Evolutionary conservation across 2,797 vertebrate species (phyloP).

Genomic region (Parambassis ranga): DNA sequence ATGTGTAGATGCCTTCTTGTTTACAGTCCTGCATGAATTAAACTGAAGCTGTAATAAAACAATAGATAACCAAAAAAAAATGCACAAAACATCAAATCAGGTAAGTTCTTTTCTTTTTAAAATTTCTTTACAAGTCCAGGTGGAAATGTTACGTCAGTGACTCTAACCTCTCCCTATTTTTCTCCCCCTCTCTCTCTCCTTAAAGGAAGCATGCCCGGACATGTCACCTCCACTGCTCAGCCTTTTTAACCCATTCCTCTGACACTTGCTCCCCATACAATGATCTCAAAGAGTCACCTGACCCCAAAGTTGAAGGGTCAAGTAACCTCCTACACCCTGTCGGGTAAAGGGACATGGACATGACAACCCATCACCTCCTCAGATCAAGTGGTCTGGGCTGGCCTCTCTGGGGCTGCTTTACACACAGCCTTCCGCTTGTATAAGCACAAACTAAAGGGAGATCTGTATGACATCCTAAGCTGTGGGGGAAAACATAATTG

Average conservation of each 20-base stretch:
- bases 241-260: slow-evolving; percentile 73
- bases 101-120: slow-evolving; percentile 27
- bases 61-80: slow-evolving; percentile 2
- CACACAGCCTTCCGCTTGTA: slow-evolving; percentile 23
- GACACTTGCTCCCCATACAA: slow-evolving; percentile 65
- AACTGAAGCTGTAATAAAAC: neutral
- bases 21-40: neutral
- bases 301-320: slow-evolving; percentile 77
- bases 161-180: slow-evolving; percentile 62
- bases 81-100: slow-evolving; percentile 7
- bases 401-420: slow-evolving; percentile 27
- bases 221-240: slow-evolving; percentile 70
- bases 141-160: slow-evolving; percentile 50
- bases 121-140: slow-evolving; percentile 40
- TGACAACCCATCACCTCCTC: slow-evolving; percentile 57
- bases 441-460: slow-evolving; percentile 37
- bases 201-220: slow-evolving; percentile 73
- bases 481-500: neutral
- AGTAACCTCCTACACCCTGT: slow-evolving; percentile 69
- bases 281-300: slow-evolving; percentile 76
- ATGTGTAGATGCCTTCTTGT: neutral
- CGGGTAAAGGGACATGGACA: slow-evolving; percentile 54
- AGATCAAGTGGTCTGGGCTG: slow-evolving; percentile 45
- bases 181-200: slow-evolving; percentile 58
- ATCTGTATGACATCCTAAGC: slow-evolving; percentile 14